Conservation (phyloP, 1,140 invertebrate species). For the Drosophila insularis region DNA sequence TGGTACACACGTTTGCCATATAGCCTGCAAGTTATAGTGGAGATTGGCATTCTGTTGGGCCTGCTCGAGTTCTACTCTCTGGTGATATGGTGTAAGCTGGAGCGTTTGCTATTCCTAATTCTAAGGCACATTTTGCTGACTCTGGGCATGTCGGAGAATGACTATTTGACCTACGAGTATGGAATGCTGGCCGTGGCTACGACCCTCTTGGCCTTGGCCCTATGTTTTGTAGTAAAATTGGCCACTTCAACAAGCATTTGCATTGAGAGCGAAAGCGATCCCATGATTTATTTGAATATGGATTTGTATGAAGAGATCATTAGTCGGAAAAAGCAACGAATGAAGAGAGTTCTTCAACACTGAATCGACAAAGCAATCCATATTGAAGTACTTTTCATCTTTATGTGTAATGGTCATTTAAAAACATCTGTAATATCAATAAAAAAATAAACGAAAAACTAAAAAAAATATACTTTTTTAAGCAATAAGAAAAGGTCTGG, state of each 20-base stretch:
- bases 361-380: neutral
- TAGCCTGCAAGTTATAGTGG: conserved; percentile 23
- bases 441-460: neutral
- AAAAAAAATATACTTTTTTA: neutral
- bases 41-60: neutral
- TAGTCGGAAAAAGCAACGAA: no score
- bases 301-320: neutral
- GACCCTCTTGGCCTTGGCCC: neutral
- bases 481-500: conserved; percentile 1
- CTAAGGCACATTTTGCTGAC: neutral
- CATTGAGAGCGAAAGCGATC: neutral
- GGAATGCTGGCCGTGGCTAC: conserved; percentile 12
- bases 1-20: conserved; percentile 23
- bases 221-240: neutral
- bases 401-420: neutral
- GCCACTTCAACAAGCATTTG: neutral
- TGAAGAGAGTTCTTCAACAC: no score
- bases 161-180: conserved; percentile 9
- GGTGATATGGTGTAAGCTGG: conserved; percentile 28
- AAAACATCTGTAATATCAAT: conserved; percentile 17
- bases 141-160: neutral
- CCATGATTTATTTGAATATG: neutral
- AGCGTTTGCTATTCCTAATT: conserved; percentile 3
- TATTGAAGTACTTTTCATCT: neutral
- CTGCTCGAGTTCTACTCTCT: conserved; percentile 21